A percentile compares a stretch with the other conserved stretches of the same genome.
These are phyloP conservation scores for Rhinogobio ventralis DNA, from an alignment of 2,797 vertebrate genomes.

Conservation along the genomic window DNA sequence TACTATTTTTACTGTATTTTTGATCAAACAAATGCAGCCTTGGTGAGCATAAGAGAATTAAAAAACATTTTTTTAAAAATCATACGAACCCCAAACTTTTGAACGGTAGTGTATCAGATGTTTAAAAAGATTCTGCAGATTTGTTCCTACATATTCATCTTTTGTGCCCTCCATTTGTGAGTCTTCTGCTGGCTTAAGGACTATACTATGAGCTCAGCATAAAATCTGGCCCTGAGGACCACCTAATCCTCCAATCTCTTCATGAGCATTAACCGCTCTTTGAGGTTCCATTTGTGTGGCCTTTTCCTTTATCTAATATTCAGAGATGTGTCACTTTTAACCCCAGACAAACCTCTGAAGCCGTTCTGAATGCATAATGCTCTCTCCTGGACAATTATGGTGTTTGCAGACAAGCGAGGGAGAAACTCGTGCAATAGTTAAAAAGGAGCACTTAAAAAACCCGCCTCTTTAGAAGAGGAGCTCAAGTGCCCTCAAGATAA, in stretches of 20 bases:
- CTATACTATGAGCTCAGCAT: constrained; percentile 61
- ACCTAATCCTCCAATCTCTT: constrained; percentile 72
- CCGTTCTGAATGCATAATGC: constrained; percentile 9
- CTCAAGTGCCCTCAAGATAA: constrained; percentile 60
- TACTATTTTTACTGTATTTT: neutral
- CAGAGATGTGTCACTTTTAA: constrained; percentile 60
- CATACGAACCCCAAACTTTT: neutral
- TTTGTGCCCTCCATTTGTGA: constrained; percentile 46
- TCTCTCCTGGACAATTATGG: neutral
- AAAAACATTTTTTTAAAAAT: neutral
- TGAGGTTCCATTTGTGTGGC: constrained; percentile 67
- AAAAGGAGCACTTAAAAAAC: constrained; percentile 32
- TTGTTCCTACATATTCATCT: constrained; percentile 47
- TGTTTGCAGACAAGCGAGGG: constrained; percentile 3
- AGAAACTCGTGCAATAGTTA: constrained; percentile 29
- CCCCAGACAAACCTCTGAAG: constrained; percentile 27
- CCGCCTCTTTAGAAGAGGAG: constrained; percentile 37
- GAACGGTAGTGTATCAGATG: neutral
- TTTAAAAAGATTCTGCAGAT: neutral
- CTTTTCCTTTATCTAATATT: constrained; percentile 58
- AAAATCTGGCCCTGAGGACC: constrained; percentile 59
- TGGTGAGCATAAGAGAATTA: neutral
- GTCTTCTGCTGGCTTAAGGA: constrained; percentile 32
- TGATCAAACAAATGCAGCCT: neutral
- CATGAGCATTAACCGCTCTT: constrained; percentile 61